A percentile compares a stretch with the other conserved stretches of the same genome.
phyloP scores from a whole-genome alignment of 2,113 vertebrate genomes.

The Nipponia nippon region DNA sequence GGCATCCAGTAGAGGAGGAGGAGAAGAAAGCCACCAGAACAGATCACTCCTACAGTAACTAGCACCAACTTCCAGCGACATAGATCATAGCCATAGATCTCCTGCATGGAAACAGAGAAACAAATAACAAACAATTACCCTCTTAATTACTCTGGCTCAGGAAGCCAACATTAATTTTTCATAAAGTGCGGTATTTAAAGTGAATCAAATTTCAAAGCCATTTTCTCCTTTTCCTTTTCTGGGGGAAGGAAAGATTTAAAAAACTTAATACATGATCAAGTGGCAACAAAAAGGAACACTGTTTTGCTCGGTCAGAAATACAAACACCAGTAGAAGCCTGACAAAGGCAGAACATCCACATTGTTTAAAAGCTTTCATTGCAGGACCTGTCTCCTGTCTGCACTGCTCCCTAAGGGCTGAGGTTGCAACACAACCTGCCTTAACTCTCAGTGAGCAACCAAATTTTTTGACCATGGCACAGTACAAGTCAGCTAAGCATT shows the following conservation, averaged over 20 bases:
- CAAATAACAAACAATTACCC: not conserved
- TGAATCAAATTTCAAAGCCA: not conserved
- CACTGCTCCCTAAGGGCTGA: not conserved
- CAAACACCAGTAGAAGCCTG: not conserved
- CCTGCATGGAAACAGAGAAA: conserved; percentile 69
- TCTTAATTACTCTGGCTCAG: not conserved
- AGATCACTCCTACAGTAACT: conserved; percentile 84
- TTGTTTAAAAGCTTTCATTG: not conserved
- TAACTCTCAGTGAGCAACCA: not conserved
- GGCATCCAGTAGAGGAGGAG: conserved; percentile 99
- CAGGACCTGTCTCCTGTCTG: not conserved
- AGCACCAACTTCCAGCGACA: conserved; percentile 90
- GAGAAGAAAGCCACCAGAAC: conserved; percentile 92
- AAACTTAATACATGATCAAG: not conserved
- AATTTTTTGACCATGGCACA: not conserved
- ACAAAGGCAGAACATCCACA: not conserved
- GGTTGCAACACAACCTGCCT: not conserved
- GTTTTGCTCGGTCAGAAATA: not conserved
- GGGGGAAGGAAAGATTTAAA: not conserved
- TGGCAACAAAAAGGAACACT: not conserved
- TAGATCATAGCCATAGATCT: conserved; percentile 87
- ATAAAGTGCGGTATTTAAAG: not conserved
- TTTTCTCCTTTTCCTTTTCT: not conserved
- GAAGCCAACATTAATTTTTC: not conserved
- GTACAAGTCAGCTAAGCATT: not conserved